Evolutionary conservation across 2,113 vertebrate genomes (phyloP).

Genomic region (Burhinus bistriatus): DNA sequence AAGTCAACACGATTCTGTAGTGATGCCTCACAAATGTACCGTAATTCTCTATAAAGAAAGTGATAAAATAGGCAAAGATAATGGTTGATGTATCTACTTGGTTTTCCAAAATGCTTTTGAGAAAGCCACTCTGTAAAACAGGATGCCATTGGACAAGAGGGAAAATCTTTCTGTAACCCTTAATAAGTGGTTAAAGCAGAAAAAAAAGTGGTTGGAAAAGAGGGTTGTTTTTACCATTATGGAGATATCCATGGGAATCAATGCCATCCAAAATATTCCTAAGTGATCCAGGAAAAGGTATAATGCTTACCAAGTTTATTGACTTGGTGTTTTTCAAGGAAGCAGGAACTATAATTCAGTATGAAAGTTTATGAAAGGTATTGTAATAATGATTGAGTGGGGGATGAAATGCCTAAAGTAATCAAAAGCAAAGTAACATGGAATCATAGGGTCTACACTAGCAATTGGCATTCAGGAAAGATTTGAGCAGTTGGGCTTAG

Average conservation of each 20-base stretch:
- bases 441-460: background rate
- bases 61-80: background rate
- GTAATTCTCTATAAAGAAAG: background rate
- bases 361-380: background rate
- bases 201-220: background rate
- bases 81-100: background rate
- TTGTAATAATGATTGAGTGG: background rate
- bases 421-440: background rate
- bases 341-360: background rate
- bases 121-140: background rate
- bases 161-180: background rate
- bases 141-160: background rate
- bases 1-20: background rate
- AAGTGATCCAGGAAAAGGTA: background rate
- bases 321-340: background rate
- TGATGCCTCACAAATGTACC: background rate
- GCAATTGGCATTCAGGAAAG: background rate
- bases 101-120: background rate
- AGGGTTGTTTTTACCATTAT: background rate
- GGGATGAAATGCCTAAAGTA: background rate
- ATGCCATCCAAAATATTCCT: background rate
- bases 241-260: background rate
- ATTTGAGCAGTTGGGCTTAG: background rate
- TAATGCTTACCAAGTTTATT: background rate
- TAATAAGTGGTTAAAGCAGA: background rate